phyloP scores from a whole-genome alignment of 1,140 invertebrate species.

The Zaprionus tsacasi region DNA sequence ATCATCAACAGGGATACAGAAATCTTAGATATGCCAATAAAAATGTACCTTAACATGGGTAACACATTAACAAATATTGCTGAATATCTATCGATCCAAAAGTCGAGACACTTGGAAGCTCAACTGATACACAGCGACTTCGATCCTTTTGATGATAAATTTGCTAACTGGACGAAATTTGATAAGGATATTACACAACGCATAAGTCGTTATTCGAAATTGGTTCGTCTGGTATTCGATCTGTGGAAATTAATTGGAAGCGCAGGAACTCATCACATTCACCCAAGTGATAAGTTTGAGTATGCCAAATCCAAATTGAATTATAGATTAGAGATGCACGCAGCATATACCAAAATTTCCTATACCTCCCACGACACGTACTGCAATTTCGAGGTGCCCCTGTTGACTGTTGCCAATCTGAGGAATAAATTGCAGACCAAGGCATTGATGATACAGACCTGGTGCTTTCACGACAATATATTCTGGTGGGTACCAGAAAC shows the following conservation, averaged over 20 bases:
- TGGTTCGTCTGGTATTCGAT: constrained; percentile 7
- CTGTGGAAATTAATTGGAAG: constrained; percentile 5
- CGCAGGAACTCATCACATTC: neutral
- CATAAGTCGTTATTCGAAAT: neutral
- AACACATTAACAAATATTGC: constrained; percentile 21
- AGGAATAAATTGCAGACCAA: neutral
- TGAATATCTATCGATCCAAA: neutral
- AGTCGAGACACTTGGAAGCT: neutral
- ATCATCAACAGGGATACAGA: constrained; percentile 19
- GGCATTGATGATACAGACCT: constrained; percentile 7
- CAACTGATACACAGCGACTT: neutral
- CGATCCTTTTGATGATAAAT: neutral
- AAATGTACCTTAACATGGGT: neutral
- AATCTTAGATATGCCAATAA: constrained; percentile 16
- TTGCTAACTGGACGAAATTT: constrained; percentile 9
- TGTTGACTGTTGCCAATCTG: neutral
- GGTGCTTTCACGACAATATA: constrained; percentile 21
- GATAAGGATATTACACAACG: neutral
- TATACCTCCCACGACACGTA: neutral
- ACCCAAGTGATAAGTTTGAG: constrained; percentile 7
- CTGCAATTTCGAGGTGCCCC: constrained; percentile 15
- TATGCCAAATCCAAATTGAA: neutral
- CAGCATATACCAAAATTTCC: neutral
- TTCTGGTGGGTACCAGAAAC: constrained; percentile 34
- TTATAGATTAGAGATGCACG: constrained; percentile 9